Conservation (phyloP, 2,797 vertebrate species). For the Epinephelus malabaricus region DNA sequence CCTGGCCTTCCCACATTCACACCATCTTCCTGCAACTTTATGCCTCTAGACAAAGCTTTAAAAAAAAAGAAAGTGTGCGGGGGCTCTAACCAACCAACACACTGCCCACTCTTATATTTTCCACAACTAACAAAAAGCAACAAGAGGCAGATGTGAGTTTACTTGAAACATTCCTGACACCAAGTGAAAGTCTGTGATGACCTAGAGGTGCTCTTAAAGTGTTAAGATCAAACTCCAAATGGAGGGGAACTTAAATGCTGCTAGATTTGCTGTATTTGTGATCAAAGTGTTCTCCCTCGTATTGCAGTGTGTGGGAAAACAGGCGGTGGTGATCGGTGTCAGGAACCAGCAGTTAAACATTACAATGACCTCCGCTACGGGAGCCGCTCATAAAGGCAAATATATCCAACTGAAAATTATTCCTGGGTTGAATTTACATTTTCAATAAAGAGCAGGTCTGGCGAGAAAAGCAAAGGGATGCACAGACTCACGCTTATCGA, state of each 20-base stretch:
- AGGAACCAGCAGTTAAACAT: constrained; percentile 50
- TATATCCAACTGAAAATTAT: constrained; percentile 16
- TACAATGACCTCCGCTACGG: constrained; percentile 38
- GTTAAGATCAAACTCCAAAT: constrained; percentile 56
- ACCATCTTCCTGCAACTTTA: constrained; percentile 52
- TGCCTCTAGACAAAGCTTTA: constrained; percentile 28
- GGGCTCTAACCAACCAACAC: constrained; percentile 47
- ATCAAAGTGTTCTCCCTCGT: constrained; percentile 59
- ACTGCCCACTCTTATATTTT: constrained; percentile 32
- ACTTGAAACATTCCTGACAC: constrained; percentile 48
- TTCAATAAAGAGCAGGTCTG: constrained; percentile 29
- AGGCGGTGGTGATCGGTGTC: constrained; percentile 34
- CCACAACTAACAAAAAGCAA: constrained; percentile 48
- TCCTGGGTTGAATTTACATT: constrained; percentile 30
- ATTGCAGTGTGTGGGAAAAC: constrained; percentile 46
- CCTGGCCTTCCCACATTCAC: constrained; percentile 54
- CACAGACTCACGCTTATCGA: neutral
- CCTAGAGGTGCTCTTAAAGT: constrained; percentile 44
- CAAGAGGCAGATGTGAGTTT: constrained; percentile 44
- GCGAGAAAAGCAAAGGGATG: neutral
- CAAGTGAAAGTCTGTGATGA: constrained; percentile 35
- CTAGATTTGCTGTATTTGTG: constrained; percentile 59
- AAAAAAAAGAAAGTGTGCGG: constrained; percentile 1
- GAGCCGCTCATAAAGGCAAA: constrained; percentile 42
- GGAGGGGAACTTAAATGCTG: constrained; percentile 38